Evolutionary conservation across 2,113 vertebrate species (phyloP).

Genomic region (Tetraodon nigroviridis): DNA sequence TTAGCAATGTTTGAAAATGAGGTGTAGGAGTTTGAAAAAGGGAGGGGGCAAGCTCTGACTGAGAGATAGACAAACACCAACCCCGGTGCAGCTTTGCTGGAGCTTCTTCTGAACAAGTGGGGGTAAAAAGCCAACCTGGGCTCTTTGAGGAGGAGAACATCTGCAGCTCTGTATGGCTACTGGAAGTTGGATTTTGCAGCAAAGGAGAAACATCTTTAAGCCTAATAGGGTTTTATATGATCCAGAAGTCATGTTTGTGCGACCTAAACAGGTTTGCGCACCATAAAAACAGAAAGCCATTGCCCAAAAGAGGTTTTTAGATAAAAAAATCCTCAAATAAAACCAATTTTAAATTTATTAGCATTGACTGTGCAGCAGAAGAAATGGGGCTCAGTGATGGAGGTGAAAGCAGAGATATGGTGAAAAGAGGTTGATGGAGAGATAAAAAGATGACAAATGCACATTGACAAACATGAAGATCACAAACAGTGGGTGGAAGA

Average conservation of each 20-base stretch:
- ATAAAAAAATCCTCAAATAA: background rate
- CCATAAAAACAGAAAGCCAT: background rate
- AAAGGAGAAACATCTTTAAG: background rate
- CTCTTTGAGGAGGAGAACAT: too few relatives aligned
- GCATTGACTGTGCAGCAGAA: constrained; percentile 15
- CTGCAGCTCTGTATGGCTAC: too few relatives aligned
- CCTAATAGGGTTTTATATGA: background rate
- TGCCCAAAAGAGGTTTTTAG: background rate
- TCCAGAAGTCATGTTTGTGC: background rate
- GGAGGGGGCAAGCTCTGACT: too few relatives aligned
- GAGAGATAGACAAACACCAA: too few relatives aligned
- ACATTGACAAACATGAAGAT: background rate
- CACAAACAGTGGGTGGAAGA: background rate
- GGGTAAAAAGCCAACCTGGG: too few relatives aligned
- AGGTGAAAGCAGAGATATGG: background rate
- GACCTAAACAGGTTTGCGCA: background rate
- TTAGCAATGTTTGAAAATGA: too few relatives aligned
- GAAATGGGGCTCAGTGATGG: constrained; percentile 6
- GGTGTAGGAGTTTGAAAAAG: too few relatives aligned
- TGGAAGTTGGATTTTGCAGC: background rate
- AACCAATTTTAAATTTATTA: constrained; percentile 9
- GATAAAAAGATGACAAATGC: constrained; percentile 6
- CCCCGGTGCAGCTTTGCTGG: too few relatives aligned
- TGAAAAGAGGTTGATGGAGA: background rate
- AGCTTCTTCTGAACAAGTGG: too few relatives aligned